Evolutionary conservation across 2,113 vertebrate genomes (phyloP).

Genomic region (Melanotaenia duboulayi): DNA sequence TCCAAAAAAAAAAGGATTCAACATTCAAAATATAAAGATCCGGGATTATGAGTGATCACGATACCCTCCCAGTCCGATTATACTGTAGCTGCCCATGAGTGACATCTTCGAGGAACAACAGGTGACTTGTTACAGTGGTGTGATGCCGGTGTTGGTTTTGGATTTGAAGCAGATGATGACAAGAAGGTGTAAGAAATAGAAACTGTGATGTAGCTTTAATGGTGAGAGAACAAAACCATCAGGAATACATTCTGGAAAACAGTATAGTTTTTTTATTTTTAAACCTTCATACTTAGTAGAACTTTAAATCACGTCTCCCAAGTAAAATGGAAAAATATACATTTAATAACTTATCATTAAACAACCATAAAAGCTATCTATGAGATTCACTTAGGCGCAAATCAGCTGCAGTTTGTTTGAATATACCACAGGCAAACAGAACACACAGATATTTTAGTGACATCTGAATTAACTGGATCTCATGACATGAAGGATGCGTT

Average conservation of each 20-base stretch:
- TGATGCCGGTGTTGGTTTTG: constrained; percentile 30
- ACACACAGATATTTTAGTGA: constrained; percentile 56
- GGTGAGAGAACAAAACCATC: constrained; percentile 61
- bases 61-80: constrained; percentile 53
- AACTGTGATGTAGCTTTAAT: constrained; percentile 51
- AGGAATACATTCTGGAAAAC: constrained; percentile 72
- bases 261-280: constrained; percentile 26
- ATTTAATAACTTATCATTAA: constrained; percentile 72
- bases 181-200: constrained; percentile 42
- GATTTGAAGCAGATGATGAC: constrained; percentile 46
- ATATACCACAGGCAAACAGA: constrained; percentile 62
- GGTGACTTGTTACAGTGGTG: constrained; percentile 56
- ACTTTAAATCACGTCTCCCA: constrained; percentile 53
- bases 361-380: constrained; percentile 73
- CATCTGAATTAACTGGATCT: constrained; percentile 57
- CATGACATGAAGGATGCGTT: constrained; percentile 52
- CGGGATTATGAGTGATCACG: constrained; percentile 69
- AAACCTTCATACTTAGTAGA: constrained; percentile 36
- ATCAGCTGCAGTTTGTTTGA: constrained; percentile 41
- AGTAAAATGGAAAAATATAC: constrained; percentile 78
- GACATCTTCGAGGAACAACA: constrained; percentile 79
- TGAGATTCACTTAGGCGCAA: constrained; percentile 66
- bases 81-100: constrained; percentile 75
- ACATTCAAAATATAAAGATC: constrained; percentile 85
- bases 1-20: constrained; percentile 83